Conservation (phyloP, 2,113 vertebrate genomes). For the Carollia perspicillata region DNA sequence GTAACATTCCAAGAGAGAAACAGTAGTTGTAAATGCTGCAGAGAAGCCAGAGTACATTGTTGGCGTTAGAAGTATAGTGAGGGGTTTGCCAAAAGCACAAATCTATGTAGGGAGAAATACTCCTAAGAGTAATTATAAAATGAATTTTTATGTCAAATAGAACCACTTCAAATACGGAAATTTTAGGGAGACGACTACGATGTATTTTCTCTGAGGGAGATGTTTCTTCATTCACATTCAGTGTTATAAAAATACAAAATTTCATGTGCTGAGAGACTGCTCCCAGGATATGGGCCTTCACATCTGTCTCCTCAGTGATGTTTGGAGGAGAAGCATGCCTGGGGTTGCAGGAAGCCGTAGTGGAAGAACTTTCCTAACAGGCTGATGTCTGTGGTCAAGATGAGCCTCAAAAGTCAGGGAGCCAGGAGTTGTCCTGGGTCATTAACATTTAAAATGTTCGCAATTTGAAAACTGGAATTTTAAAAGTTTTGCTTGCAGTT, state of each 20-base stretch:
- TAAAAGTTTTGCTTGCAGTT: not conserved
- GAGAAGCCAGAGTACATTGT: not conserved
- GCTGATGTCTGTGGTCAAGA: not conserved
- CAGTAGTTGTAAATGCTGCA: not conserved
- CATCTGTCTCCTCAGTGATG: not conserved
- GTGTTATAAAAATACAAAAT: not conserved
- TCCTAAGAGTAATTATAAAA: constrained; percentile 17
- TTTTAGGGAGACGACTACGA: not conserved
- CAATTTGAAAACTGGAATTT: not conserved
- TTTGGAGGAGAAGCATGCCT: not conserved
- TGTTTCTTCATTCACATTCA: constrained; percentile 15
- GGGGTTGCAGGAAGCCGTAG: not conserved
- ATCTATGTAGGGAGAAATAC: not conserved
- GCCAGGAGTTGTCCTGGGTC: not conserved
- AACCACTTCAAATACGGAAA: not conserved
- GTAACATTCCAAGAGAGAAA: not conserved
- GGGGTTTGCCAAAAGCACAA: not conserved
- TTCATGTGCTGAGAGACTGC: not conserved
- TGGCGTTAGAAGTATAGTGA: not conserved
- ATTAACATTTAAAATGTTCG: not conserved
- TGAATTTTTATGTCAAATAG: constrained; percentile 25
- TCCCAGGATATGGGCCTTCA: not conserved
- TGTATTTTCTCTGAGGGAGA: not conserved
- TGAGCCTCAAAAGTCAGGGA: not conserved
- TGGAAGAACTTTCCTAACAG: not conserved